A percentile compares a stretch with the other conserved stretches of the same genome.
These are phyloP conservation scores for Podabrus alpinus DNA, from an alignment of 2,888 invertebrate species.

Conservation along the genomic window DNA sequence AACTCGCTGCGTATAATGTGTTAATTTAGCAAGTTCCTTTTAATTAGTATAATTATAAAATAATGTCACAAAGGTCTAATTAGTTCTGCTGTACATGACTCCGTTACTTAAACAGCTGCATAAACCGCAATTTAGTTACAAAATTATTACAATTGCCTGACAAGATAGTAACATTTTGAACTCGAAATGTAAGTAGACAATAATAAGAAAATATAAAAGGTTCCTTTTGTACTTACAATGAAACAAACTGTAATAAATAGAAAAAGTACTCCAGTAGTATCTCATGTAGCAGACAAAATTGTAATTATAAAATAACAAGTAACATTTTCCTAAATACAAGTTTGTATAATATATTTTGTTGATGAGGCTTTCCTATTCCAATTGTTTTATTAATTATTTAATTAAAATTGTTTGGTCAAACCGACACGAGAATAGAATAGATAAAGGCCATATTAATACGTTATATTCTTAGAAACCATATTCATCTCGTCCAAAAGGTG, in stretches of 20 bases:
- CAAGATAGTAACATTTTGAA: constrained; percentile 17
- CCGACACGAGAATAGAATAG: neutral
- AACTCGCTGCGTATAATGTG: constrained; percentile 29
- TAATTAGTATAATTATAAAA: constrained; percentile 32
- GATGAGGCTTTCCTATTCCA: neutral
- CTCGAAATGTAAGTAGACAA: neutral
- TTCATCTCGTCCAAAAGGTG: constrained; percentile 18
- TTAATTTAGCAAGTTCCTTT: constrained; percentile 31
- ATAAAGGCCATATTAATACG: neutral
- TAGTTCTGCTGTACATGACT: constrained; percentile 24
- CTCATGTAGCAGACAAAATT: neutral
- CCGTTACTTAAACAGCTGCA: constrained; percentile 24
- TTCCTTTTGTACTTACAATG: neutral
- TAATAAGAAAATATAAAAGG: neutral
- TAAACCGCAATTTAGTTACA: constrained; percentile 26
- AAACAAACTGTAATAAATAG: neutral
- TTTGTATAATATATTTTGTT: neutral
- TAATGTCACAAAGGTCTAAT: constrained; percentile 29
- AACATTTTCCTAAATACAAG: neutral
- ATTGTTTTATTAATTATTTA: neutral
- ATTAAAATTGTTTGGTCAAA: neutral
- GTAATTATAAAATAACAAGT: neutral
- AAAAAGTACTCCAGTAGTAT: neutral
- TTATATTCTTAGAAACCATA: neutral
- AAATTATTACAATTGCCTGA: constrained; percentile 24